Evolutionary conservation across 2,888 invertebrate genomes (phyloP).

Genomic region (Lasioglossum pauxillum): DNA sequence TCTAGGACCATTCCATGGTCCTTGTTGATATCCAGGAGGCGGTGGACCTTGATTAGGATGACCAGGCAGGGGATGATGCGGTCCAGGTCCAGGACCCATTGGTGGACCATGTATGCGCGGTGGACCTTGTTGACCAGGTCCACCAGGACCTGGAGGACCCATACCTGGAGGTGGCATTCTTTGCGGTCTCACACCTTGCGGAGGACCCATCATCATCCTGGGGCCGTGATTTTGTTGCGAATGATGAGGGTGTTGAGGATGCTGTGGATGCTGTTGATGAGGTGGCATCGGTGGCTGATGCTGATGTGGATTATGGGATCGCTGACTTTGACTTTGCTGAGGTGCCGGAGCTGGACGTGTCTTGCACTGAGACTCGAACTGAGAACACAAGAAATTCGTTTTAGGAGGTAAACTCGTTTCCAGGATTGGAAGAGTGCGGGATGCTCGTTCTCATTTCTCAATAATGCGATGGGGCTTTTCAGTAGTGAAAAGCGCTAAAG

Average conservation of each 20-base stretch:
- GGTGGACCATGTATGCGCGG: slow-evolving; percentile 86
- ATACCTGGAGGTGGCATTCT: slow-evolving; percentile 84
- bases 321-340: slow-evolving; percentile 86
- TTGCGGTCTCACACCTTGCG: slow-evolving; percentile 83
- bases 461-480: no score
- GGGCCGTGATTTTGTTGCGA: slow-evolving; percentile 85
- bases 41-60: slow-evolving; percentile 86
- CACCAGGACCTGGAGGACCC: slow-evolving; percentile 86
- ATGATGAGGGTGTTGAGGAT: slow-evolving; percentile 85
- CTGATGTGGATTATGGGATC: slow-evolving; percentile 86
- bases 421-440: no score
- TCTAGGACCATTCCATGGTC: slow-evolving; percentile 87
- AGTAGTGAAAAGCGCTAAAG: no score
- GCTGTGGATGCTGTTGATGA: slow-evolving; percentile 85
- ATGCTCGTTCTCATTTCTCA: no score
- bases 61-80: slow-evolving; percentile 86
- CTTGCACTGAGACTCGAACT: slow-evolving; percentile 97
- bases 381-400: slow-evolving; percentile 77
- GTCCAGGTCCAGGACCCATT: slow-evolving; percentile 86
- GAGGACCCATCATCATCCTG: slow-evolving; percentile 87
- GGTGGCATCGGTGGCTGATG: slow-evolving; percentile 85
- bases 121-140: slow-evolving; percentile 85
- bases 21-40: slow-evolving; percentile 87
- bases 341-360: slow-evolving; percentile 93
- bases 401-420: neutral